Evolutionary conservation across 2,113 vertebrate species (phyloP).

Genomic region (Saguinus imperator): DNA sequence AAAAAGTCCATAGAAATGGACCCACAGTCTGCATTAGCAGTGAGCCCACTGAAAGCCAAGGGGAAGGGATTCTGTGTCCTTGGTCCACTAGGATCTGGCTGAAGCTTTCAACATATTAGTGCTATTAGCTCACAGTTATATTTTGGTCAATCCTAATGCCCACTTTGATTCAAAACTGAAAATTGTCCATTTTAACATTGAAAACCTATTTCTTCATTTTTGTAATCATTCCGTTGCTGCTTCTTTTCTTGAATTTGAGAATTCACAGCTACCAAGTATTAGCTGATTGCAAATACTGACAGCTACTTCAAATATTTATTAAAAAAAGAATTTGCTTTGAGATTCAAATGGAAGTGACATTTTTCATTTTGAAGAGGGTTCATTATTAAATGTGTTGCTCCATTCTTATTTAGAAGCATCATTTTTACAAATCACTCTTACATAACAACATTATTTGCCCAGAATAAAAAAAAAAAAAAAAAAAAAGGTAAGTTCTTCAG

Average conservation of each 20-base stretch:
- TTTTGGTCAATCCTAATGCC: neutral
- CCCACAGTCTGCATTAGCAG: neutral
- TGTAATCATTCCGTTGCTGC: neutral
- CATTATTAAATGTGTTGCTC: neutral
- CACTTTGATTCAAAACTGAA: neutral
- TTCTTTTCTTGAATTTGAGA: neutral
- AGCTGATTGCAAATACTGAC: neutral
- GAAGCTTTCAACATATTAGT: neutral
- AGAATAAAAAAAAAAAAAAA: neutral
- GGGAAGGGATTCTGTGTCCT: neutral
- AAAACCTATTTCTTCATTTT: neutral
- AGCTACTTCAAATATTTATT: neutral
- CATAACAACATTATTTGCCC: neutral
- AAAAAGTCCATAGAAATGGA: neutral
- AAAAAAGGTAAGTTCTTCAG: neutral
- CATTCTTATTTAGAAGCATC: neutral
- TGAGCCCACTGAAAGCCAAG: neutral
- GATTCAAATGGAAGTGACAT: neutral
- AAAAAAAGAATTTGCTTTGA: neutral
- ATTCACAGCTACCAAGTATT: neutral
- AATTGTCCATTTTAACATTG: neutral
- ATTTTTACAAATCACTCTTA: constrained; percentile 32
- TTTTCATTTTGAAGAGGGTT: constrained; percentile 3
- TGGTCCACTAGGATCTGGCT: neutral
- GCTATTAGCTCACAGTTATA: neutral